Conservation (phyloP, 2,888 invertebrate species). For the Parnassius glacialis region DNA sequence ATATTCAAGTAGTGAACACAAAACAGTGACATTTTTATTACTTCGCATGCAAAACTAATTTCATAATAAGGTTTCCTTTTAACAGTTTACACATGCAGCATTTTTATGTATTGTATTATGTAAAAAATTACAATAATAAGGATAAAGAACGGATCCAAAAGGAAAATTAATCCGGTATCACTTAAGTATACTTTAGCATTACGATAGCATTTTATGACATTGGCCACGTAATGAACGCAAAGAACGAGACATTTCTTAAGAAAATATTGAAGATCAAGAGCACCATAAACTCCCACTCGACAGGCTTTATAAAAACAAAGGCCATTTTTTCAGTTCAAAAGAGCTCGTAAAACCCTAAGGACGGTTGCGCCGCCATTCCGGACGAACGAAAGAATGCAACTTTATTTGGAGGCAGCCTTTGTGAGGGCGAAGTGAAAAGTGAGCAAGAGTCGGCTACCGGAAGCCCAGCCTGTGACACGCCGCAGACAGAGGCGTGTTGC, state of each 20-base stretch:
- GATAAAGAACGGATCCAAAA: neutral
- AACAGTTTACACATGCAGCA: too few relatives aligned
- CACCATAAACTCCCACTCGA: constrained; percentile 23
- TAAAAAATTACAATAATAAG: too few relatives aligned
- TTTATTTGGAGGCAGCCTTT: constrained; percentile 42
- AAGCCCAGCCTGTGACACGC: constrained; percentile 21
- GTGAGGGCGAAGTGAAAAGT: constrained; percentile 40
- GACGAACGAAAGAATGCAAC: constrained; percentile 44
- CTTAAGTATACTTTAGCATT: constrained; percentile 2
- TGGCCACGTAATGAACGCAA: neutral
- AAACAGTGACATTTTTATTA: too few relatives aligned
- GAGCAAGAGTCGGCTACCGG: constrained; percentile 28
- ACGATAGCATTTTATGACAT: constrained; percentile 10
- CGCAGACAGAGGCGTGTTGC: constrained; percentile 38
- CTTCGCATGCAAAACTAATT: too few relatives aligned
- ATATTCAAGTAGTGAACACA: too few relatives aligned
- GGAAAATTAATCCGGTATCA: neutral
- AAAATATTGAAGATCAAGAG: constrained; percentile 8
- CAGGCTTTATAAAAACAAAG: constrained; percentile 37
- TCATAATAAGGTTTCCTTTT: too few relatives aligned
- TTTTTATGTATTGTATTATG: too few relatives aligned
- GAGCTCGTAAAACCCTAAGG: constrained; percentile 42
- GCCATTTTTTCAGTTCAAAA: constrained; percentile 45
- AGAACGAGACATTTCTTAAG: constrained; percentile 4
- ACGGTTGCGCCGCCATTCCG: constrained; percentile 34